A percentile compares a stretch with the other conserved stretches of the same genome.
These are phyloP conservation scores for Corythaeola cristata DNA, from an alignment of 2,113 vertebrate genomes.

Conservation along the genomic window DNA sequence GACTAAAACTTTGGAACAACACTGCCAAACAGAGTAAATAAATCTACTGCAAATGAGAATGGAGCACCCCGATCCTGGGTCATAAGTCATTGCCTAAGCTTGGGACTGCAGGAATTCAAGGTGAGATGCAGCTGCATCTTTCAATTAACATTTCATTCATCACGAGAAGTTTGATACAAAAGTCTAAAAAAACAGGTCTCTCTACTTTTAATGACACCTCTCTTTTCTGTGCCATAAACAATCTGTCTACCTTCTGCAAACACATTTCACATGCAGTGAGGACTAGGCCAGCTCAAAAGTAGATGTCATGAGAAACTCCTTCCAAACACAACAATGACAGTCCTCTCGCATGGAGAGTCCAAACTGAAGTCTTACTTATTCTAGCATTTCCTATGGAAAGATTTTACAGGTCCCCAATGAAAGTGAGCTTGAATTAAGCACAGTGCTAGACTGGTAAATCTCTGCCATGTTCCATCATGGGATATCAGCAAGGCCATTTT, in stretches of 20 bases:
- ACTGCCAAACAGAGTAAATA: background rate
- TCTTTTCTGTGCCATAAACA: background rate
- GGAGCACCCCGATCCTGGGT: background rate
- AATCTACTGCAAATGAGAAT: background rate
- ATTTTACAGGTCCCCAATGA: background rate
- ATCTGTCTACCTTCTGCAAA: background rate
- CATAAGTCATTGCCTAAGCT: background rate
- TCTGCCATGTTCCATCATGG: background rate
- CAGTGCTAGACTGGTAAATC: background rate
- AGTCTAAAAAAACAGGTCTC: background rate
- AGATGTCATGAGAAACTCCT: background rate
- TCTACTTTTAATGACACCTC: background rate
- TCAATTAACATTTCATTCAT: background rate
- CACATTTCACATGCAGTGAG: background rate
- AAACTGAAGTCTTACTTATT: background rate
- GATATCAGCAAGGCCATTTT: background rate
- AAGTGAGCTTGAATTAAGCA: background rate
- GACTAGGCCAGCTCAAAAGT: background rate
- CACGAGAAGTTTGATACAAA: background rate
- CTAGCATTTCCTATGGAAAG: slow-evolving; percentile 7
- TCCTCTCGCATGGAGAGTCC: background rate
- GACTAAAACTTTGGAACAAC: background rate
- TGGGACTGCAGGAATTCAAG: too few species aligned
- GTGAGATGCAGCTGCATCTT: background rate
- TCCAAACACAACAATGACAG: background rate